Conservation (phyloP, 2,888 invertebrate genomes). For the Ichneumoninae sp. region DNA sequence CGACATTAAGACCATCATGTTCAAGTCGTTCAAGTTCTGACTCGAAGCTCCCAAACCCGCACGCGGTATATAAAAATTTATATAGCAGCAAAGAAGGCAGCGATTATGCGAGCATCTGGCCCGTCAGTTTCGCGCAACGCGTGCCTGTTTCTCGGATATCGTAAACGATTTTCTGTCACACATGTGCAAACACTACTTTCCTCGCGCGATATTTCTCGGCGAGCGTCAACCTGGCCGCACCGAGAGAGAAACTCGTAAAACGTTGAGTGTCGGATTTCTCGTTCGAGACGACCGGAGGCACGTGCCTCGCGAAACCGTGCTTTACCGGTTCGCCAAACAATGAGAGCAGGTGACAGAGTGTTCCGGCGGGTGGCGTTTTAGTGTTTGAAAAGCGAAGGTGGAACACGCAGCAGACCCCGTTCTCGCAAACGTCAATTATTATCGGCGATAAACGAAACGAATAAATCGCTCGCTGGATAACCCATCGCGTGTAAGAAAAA, state of each 20-base stretch:
- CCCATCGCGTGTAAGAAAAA: background rate
- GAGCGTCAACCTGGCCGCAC: conserved; percentile 52
- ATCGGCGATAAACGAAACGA: background rate
- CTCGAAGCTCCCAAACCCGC: conserved; percentile 26
- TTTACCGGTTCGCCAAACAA: conserved; percentile 72
- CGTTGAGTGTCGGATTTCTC: conserved; percentile 75
- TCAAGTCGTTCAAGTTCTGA: conserved; percentile 74
- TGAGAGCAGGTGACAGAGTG: conserved; percentile 75
- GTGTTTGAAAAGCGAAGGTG: conserved; percentile 33
- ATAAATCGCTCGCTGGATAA: background rate
- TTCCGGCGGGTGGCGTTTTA: conserved; percentile 27
- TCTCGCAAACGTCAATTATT: background rate
- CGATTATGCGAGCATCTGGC: conserved; percentile 54
- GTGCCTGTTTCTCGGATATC: conserved; percentile 56
- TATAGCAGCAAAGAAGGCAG: conserved; percentile 7
- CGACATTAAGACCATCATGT: conserved; percentile 81
- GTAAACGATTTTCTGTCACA: conserved; percentile 65
- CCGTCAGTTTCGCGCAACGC: conserved; percentile 29
- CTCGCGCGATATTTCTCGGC: conserved; percentile 42
- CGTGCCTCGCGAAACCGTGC: conserved; percentile 67
- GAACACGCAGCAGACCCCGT: background rate
- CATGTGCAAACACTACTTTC: conserved; percentile 62
- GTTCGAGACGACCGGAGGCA: conserved; percentile 61
- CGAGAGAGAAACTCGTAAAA: conserved; percentile 72
- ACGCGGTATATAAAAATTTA: conserved; percentile 5